Evolutionary conservation across 1,140 invertebrate species (phyloP).

Genomic region (Neoseiulus cucumeris): DNA sequence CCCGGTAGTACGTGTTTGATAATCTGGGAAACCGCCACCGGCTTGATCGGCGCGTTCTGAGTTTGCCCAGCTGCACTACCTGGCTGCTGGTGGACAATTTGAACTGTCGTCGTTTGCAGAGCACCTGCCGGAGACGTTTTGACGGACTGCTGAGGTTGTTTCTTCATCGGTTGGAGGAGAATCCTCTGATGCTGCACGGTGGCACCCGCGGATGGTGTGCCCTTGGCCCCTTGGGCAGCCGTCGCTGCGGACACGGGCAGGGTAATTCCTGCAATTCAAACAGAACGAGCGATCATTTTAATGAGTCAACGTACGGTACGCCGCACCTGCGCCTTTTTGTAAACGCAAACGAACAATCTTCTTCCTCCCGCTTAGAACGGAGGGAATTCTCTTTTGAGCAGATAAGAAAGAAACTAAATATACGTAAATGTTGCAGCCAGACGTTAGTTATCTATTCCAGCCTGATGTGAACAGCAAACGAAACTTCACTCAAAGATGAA

Average conservation of each 20-base stretch:
- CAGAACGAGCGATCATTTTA: background rate
- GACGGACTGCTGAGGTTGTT: background rate
- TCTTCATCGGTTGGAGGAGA: background rate
- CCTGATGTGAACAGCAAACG: too few relatives aligned
- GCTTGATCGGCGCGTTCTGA: background rate
- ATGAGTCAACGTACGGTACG: too few relatives aligned
- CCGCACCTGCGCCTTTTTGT: too few relatives aligned
- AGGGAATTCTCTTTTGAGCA: too few relatives aligned
- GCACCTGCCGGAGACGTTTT: background rate
- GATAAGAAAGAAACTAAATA: too few relatives aligned
- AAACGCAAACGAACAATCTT: too few relatives aligned
- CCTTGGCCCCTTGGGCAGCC: constrained; percentile 6
- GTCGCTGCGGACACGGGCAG: background rate
- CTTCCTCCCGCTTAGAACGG: too few relatives aligned
- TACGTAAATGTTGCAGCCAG: too few relatives aligned
- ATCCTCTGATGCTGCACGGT: background rate
- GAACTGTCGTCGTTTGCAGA: background rate
- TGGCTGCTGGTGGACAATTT: constrained; percentile 9
- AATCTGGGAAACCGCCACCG: background rate
- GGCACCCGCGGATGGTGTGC: background rate
- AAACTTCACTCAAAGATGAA: too few relatives aligned
- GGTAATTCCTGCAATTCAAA: background rate
- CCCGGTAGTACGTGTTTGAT: background rate
- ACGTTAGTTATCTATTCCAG: too few relatives aligned
- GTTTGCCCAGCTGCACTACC: background rate